phyloP scores from a whole-genome alignment of 2,113 vertebrate species.

The Ursus arctos region DNA sequence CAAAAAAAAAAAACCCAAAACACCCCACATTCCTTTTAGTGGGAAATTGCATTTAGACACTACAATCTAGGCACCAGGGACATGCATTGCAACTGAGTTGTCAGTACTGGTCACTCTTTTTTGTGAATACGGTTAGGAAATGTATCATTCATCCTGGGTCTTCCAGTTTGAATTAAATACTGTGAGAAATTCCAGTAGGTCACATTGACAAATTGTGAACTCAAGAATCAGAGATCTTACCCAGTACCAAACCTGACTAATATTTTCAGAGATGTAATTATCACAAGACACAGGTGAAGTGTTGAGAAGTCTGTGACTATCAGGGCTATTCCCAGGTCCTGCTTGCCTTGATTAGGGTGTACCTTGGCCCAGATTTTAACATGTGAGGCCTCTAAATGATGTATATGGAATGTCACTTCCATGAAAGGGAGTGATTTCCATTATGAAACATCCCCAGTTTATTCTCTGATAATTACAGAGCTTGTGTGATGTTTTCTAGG shows the following conservation, averaged over 20 bases:
- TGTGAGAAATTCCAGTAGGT: background rate
- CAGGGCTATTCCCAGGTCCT: background rate
- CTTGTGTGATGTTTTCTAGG: background rate
- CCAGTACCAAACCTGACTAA: background rate
- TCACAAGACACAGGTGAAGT: background rate
- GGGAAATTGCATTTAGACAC: background rate
- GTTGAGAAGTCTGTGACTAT: background rate
- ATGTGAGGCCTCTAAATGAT: background rate
- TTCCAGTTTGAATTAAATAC: slow-evolving; percentile 3
- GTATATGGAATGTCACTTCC: background rate
- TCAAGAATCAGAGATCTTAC: background rate
- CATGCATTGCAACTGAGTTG: background rate
- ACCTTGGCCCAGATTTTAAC: background rate
- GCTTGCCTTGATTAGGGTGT: background rate
- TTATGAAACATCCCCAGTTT: background rate
- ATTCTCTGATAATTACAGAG: background rate
- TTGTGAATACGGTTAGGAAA: background rate
- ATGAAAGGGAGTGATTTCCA: background rate
- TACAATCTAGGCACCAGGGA: background rate
- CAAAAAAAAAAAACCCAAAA: background rate
- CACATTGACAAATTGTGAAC: background rate
- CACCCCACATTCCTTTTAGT: background rate
- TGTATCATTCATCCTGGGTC: background rate
- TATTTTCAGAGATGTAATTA: background rate
- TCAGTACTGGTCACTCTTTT: background rate